A percentile compares a stretch with the other conserved stretches of the same genome.
Conservation (phyloP, 2,888 invertebrate genomes). For the Charanyca ferruginea region DNA sequence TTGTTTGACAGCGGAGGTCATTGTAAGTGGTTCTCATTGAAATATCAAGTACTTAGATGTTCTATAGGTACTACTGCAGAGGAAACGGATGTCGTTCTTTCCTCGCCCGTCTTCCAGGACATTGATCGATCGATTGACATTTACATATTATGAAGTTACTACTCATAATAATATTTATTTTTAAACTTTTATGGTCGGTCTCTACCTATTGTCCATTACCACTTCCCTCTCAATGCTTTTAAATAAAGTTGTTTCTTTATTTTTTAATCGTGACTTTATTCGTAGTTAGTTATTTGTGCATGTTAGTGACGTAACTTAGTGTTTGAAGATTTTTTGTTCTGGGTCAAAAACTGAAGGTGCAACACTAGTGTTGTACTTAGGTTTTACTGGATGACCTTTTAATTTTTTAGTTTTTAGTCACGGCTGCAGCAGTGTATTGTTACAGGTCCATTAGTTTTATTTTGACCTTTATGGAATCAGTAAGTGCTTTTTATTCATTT, state of each 20-base stretch:
- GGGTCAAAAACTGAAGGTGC: constrained; percentile 33
- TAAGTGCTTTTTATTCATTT: constrained; percentile 24
- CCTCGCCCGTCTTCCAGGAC: constrained; percentile 69
- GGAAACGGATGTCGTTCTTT: constrained; percentile 79
- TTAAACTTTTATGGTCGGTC: constrained; percentile 22
- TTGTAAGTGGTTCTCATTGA: constrained; percentile 42
- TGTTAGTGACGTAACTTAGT: constrained; percentile 37
- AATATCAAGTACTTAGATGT: not conserved
- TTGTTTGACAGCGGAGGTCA: constrained; percentile 71
- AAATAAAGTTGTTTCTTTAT: not conserved
- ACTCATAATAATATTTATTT: constrained; percentile 43
- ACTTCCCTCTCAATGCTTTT: constrained; percentile 18
- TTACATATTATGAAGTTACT: constrained; percentile 65
- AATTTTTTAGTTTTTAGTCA: constrained; percentile 19
- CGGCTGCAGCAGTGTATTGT: constrained; percentile 11
- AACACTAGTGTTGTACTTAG: constrained; percentile 6
- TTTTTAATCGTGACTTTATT: constrained; percentile 20
- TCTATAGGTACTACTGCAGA: constrained; percentile 38
- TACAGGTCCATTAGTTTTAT: constrained; percentile 30
- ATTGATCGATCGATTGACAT: constrained; percentile 74
- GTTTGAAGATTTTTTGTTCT: constrained; percentile 41
- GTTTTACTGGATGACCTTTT: constrained; percentile 37
- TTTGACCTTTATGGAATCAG: constrained; percentile 13
- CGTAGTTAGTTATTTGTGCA: constrained; percentile 18
- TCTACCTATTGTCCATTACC: constrained; percentile 19